Conservation (phyloP, 2,888 invertebrate genomes). For the Drosophila robusta region DNA sequence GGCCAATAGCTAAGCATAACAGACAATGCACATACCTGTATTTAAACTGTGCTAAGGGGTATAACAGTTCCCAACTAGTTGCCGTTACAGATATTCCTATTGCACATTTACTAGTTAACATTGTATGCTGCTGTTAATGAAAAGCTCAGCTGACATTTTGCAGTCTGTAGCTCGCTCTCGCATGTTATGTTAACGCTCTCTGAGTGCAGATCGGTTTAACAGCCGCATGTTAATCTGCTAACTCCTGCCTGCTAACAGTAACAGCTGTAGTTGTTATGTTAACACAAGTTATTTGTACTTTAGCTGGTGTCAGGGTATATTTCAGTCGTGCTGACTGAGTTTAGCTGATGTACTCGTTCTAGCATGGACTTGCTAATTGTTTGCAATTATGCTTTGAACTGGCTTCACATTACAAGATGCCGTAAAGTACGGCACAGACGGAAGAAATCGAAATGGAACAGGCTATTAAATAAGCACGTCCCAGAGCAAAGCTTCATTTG, state of each 20-base stretch:
- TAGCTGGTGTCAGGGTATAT: slow-evolving; percentile 21
- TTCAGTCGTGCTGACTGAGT: not conserved
- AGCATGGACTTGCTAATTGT: slow-evolving; percentile 67
- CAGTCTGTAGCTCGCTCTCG: no score
- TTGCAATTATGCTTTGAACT: slow-evolving; percentile 77
- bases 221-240: not conserved
- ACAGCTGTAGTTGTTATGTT: no score
- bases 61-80: not conserved
- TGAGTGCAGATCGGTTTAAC: no score
- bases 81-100: no score
- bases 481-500: slow-evolving; percentile 21
- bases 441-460: slow-evolving; percentile 33
- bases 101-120: no score
- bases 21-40: slow-evolving; percentile 20
- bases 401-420: slow-evolving; percentile 40
- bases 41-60: not conserved
- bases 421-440: slow-evolving; percentile 38
- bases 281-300: not conserved
- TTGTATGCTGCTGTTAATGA: no score
- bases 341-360: not conserved
- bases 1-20: slow-evolving; percentile 18
- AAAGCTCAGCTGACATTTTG: no score
- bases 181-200: no score
- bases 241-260: no score
- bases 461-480: slow-evolving; percentile 54